Percentiles rank a stretch among this genome's conserved stretches.
Evolutionary conservation across 2,797 vertebrate genomes (phyloP).

Genomic region (Mormyrus proboscirostris): DNA sequence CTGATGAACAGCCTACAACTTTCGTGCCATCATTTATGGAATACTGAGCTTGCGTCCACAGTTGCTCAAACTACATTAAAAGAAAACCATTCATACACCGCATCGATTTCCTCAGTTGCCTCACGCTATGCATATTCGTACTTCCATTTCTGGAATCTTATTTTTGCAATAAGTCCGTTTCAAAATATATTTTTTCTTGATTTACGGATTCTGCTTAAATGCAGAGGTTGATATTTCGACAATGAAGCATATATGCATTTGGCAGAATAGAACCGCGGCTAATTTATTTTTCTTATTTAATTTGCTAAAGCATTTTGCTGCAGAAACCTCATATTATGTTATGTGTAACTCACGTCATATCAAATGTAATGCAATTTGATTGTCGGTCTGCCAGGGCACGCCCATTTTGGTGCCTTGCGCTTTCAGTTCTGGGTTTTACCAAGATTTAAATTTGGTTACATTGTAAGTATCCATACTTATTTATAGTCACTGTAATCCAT

Average conservation of each 20-base stretch:
- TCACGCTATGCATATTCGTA: not conserved
- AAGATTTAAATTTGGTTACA: not conserved
- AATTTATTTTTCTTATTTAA: not conserved
- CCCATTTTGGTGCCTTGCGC: not conserved
- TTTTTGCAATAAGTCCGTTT: not conserved
- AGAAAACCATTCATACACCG: not conserved
- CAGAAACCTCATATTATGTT: not conserved
- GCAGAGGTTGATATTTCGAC: not conserved
- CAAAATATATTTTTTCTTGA: not conserved
- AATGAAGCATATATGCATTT: not conserved
- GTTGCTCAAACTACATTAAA: not conserved
- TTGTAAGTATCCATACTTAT: not conserved
- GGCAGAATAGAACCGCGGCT: not conserved
- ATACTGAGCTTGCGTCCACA: not conserved
- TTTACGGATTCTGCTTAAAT: not conserved
- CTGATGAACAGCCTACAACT: not conserved
- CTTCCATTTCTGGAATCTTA: not conserved
- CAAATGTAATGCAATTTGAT: not conserved
- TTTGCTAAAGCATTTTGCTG: not conserved
- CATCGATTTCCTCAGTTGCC: not conserved
- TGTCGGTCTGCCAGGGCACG: not conserved
- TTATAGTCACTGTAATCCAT: not conserved
- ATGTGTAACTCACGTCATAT: not conserved
- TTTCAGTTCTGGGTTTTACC: not conserved
- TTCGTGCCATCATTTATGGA: not conserved